Conservation (phyloP, 2,113 vertebrate species). For the Stercorarius parasiticus region DNA sequence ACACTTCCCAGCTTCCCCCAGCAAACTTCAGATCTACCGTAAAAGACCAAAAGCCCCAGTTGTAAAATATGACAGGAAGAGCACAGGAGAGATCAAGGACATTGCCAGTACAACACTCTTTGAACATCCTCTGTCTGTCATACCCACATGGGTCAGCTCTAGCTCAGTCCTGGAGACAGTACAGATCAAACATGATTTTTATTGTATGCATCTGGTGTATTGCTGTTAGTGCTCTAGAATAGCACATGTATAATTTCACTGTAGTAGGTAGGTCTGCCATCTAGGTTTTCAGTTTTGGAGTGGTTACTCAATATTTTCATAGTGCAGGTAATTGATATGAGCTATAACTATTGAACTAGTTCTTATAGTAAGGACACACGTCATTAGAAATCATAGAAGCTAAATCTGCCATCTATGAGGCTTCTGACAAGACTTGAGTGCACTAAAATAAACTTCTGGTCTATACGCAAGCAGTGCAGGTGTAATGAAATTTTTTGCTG, state of each 20-base stretch:
- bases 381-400: background rate
- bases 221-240: background rate
- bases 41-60: background rate
- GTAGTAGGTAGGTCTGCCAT: background rate
- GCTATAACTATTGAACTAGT: background rate
- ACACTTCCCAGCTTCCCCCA: background rate
- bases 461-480: background rate
- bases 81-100: conserved; percentile 59
- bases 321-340: background rate
- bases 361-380: background rate
- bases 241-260: background rate
- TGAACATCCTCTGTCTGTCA: conserved; percentile 29
- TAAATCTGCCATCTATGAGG: background rate
- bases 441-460: background rate
- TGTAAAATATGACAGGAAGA: conserved; percentile 56
- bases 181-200: conserved; percentile 43
- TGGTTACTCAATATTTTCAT: background rate
- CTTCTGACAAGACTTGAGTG: background rate
- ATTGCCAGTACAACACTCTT: conserved; percentile 5
- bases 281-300: background rate
- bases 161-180: background rate
- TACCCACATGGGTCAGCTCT: conserved; percentile 18
- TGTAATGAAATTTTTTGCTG: background rate
- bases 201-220: conserved; percentile 10
- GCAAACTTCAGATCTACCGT: background rate